Evolutionary conservation across 1,140 invertebrate species (phyloP), one percentile per base, ranked within the genome.

Genomic region (Charaxes varanes): DNA sequence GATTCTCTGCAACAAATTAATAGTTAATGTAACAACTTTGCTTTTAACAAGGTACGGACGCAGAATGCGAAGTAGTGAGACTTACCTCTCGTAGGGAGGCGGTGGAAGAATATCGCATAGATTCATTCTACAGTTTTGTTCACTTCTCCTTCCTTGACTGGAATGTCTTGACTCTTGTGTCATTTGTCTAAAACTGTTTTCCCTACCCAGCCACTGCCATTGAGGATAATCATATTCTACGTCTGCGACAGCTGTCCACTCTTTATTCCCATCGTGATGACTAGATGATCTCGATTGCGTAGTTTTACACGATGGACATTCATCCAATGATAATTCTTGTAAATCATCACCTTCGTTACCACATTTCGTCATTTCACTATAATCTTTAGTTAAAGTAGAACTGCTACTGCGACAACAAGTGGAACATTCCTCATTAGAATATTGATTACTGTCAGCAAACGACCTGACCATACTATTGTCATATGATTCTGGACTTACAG

Each of bases 361-460:
- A 61, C 79, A 83, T 65, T 83, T 83, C 4, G 79, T 83, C 79
- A 83, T 83, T 47, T 83, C 79, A 49, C 76, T 83, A 32, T 77
- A 83, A 34, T 83, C 79, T 56, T 83, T 83, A 13, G 79, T 83
- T 30, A 83, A 52, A 11, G 79, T 83, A 0, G 79, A 83, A 45
- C 60, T 83, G 51, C 79, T 83, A 43, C 79, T 83, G 18, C 79
- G 56, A 47, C 79, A 83, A 42, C 79, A 83, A 0, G 79, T 83
- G 0, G 79, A 83, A 28, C 79, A 83, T 57, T 83, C 79, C 52
- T 80, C 79, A 30, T 79, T 80, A 10, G 79, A 83, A 52, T 77
- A 83, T 54, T 79, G 76, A 52, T 79, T 83, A 41, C 79, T 83
- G 17, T 80, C 79, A 22, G 58, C 67, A 28, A 69, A 83, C 3